These are phyloP conservation scores for Cyphomyrus plagiostoma DNA, from an alignment of 2,113 vertebrate species.

Conservation along the genomic window DNA sequence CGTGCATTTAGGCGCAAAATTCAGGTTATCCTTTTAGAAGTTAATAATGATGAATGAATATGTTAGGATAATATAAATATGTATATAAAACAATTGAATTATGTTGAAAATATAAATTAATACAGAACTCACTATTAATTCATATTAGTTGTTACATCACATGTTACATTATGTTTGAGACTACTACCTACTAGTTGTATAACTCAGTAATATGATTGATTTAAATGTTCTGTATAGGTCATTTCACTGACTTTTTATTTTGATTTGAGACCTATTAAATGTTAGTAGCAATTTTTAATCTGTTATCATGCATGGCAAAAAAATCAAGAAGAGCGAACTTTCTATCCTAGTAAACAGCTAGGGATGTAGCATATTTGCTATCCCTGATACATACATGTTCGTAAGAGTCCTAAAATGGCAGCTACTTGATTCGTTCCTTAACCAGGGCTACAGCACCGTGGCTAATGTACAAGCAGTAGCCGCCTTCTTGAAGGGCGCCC, in stretches of 20 bases:
- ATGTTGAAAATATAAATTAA: neutral
- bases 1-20: neutral
- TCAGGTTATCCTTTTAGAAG: neutral
- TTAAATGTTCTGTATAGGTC: neutral
- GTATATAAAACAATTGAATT: neutral
- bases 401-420: neutral
- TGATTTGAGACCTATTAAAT: neutral
- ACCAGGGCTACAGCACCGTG: slow-evolving; percentile 43
- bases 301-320: neutral
- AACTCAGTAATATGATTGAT: neutral
- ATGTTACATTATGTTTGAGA: neutral
- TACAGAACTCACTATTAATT: neutral
- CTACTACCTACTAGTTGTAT: neutral
- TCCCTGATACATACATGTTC: neutral
- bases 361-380: neutral
- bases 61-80: neutral
- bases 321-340: neutral
- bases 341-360: neutral
- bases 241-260: neutral
- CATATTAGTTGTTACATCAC: neutral
- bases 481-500: slow-evolving; percentile 60
- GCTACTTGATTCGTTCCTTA: neutral
- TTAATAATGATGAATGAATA: neutral
- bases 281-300: neutral
- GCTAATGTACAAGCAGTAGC: slow-evolving; percentile 45